These are phyloP conservation scores for Leptopilina clavipes DNA, from an alignment of 1,140 invertebrate genomes.

Conservation along the genomic window DNA sequence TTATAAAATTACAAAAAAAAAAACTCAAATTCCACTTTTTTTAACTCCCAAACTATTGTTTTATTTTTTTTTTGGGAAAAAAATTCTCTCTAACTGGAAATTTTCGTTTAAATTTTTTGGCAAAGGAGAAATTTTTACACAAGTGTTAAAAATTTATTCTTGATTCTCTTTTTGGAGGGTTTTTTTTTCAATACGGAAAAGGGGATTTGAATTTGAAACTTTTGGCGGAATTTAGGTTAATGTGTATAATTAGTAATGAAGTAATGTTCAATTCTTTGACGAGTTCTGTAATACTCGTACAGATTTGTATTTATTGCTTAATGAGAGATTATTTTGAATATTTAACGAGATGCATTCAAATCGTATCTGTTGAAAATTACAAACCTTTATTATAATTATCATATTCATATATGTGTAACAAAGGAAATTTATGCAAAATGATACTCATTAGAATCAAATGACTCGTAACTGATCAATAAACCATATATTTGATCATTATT, in stretches of 20 bases:
- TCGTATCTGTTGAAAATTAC: background rate
- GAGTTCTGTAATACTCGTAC: background rate
- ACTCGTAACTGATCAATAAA: background rate
- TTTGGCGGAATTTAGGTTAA: constrained; percentile 3
- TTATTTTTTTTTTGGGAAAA: no score
- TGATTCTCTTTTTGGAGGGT: background rate
- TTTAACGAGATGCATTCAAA: background rate
- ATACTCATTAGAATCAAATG: background rate
- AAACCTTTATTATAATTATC: background rate
- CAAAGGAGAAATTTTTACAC: no score
- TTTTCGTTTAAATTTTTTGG: no score
- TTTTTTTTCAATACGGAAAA: background rate
- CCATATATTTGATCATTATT: background rate
- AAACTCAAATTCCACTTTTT: no score
- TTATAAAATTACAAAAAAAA: no score
- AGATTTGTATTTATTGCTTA: background rate
- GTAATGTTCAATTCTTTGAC: background rate
- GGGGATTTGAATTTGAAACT: background rate
- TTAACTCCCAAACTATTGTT: no score
- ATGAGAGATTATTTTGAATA: background rate
- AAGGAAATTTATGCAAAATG: background rate
- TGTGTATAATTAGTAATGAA: background rate
- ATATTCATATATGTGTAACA: background rate
- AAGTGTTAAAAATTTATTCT: no score
- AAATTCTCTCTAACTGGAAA: no score